Base-by-base conservation (phyloP, 2,888 invertebrate genomes). In the Trichogramma dendrolimi region DNA sequence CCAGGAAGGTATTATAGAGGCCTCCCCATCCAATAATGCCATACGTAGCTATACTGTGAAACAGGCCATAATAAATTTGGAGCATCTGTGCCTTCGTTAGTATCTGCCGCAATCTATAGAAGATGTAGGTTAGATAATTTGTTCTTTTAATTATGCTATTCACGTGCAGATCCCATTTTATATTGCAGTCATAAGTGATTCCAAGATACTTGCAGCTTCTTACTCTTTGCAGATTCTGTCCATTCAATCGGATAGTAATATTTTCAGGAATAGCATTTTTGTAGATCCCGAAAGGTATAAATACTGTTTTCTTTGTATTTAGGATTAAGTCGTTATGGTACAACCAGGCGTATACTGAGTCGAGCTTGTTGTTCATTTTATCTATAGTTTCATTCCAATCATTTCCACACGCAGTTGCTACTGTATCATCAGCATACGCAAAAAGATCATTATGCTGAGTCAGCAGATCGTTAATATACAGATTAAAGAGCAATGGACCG, bases 361-460 rank as follows among this genome's bases (percentile, higher is more conserved):
- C 11, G 1, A 60, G 40, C 14, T 56, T 48, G 0, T 8, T 52
- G 38, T 14, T 56, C 49, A 48, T 60, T 40, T 38, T 41, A 7
- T 14, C 6, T 4, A 42, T 7, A 6, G 52, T 50, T 54, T 14
- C 4, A 39, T 2, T n/a, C 63, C 60, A 63, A 4, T 46, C 43
- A 4, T 53, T 27, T 8, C 44, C 63, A n/a, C 11, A n/a, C 11
- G 53, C 41, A 8, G 57, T 4, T 4, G 60, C 40, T 1, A 40
- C 57, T 40, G 63, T 63, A 40, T 63, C 63, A 49, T 63, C 63
- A 44, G 60, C 57, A 42, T 53, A 60, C 1, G 56, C 41, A 3
- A 41, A 5, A 6, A 53, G 5, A 5, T 53, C 39, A 7, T 40
- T 14, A n/a, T n/a, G 43, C 46, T 14, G 11, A 41, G 3, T 40